phyloP scores from a whole-genome alignment of 2,797 vertebrate genomes.

The Steatocranus sp. region DNA sequence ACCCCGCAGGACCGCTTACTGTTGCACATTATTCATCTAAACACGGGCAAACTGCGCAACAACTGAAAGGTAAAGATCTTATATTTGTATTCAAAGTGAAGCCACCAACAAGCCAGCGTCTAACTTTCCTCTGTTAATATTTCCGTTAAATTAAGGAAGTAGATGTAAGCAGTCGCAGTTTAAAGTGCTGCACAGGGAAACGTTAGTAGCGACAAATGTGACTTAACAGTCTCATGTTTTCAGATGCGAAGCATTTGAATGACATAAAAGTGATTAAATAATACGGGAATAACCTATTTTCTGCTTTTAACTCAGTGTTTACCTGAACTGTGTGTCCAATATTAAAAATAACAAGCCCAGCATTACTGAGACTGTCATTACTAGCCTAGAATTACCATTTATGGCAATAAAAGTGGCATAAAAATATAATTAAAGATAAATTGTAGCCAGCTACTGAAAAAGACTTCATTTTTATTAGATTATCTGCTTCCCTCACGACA shows the following conservation, averaged over 20 bases:
- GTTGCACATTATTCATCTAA: background rate
- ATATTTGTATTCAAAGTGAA: background rate
- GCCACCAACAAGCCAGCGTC: background rate
- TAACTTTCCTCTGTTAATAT: background rate
- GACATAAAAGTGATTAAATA: background rate
- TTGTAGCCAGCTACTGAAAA: background rate
- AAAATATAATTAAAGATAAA: background rate
- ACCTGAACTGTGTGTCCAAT: background rate
- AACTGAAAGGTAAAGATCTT: slow-evolving; percentile 36
- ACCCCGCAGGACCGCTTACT: background rate
- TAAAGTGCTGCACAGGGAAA: background rate
- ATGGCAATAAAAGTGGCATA: background rate
- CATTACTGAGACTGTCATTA: background rate
- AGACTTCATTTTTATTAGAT: background rate
- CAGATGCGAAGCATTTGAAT: background rate
- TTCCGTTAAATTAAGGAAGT: slow-evolving; percentile 36
- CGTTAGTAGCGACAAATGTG: background rate
- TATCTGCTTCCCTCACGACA: background rate
- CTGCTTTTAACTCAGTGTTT: background rate
- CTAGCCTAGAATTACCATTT: background rate
- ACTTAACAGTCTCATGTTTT: background rate
- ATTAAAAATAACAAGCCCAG: background rate
- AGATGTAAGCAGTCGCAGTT: background rate
- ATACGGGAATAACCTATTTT: background rate
- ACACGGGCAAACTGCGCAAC: background rate